Base-by-base conservation (phyloP, 2,888 invertebrate genomes). In the Drosophila flavopinicola region DNA sequence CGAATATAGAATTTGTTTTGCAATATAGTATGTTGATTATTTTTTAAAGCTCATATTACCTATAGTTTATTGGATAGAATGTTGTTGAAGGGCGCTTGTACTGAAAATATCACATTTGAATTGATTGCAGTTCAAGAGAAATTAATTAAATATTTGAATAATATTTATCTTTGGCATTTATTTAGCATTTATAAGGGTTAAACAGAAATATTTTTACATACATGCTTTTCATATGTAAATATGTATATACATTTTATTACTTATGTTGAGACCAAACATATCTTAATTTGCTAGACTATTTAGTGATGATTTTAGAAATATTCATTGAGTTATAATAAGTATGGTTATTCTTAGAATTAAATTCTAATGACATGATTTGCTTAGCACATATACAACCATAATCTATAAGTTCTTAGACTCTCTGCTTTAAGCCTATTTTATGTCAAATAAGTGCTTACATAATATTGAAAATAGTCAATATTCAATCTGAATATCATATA, bases 21-120 rank as follows among this genome's bases (percentile, higher is more conserved):
- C n/a, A n/a, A n/a, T 11, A 13, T n/a, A 5, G 7, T 1, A 29
- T n/a, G 11, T 52, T 57, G 29, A 17, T 32, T 24, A 35, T 45
- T 52, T 47, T 47, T 13, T 0, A 30, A 30, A 38, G 25, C 39
- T 64, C 65, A 27, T 29, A 49, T 64, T 70, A 30, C 74, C 32
- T 33, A 11, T 20, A 27, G 15, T 15, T 44, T 7, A 49, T 13
- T 56, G n/a, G 33, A 3, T 29, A 6, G 6, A 4, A 39, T 30
- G 7, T 32, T 44, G 9, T 25, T 48, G 9, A 56, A 17, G 33
- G 47, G 9, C 20, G 20, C 7, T 20, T 24, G 10, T 6, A 27
- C 37, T 33, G 29, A 13, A 51, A 42, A 20, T 47, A 38, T 17
- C 3, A 0, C 35, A 32, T 27, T 57, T 27, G 32, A 39, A 52